Base-by-base conservation (phyloP, 2,888 invertebrate genomes). In the Ligdia adustata region DNA sequence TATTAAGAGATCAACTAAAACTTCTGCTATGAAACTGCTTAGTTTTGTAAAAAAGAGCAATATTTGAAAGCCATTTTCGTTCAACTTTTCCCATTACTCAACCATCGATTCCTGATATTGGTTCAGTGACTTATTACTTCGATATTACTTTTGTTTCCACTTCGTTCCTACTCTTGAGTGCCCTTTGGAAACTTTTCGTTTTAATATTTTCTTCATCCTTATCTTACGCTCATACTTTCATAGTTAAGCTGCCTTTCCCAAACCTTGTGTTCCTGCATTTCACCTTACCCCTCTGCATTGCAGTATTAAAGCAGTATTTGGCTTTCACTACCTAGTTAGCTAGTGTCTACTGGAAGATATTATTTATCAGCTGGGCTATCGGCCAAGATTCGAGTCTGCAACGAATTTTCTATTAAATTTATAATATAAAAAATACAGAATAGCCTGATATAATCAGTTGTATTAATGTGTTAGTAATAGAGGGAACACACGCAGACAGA, bases 61-160 rank as follows among this genome's bases (percentile, higher is more conserved):
- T 55, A 51, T 49, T 40, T 34, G 37, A 48, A 41, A 52, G 43
- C 26, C n/a, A 29, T 35, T 45, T 40, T 40, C 26, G 34, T 41
- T 14, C 9, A 57, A 57, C 50, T 57, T 57, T 52, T 40, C 43
- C 38, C 52, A 55, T 55, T 51, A 46, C 43, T 52, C 48, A 45
- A 15, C 41, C 42, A 49, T 44, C 33, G 45, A 55, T 49, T 42
- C 45, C 54, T 49, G 50, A 39, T 57, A 57, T 55, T 52, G 55
- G 50, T 50, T 54, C 34, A 44, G 41, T 44, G 29, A 50, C 44
- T 48, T 54, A 50, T 57, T 46, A 1, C 47, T 46, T 43, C 13
- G 28, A 31, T 47, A 52, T 52, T 50, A 47, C 41, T 50, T 56
- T 44, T 49, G 48, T 49, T 47, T 38, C 42, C 15, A 28, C 46